Evolutionary conservation across 2,797 vertebrate species (phyloP).

Genomic region (Parauchenoglanis punctatus): DNA sequence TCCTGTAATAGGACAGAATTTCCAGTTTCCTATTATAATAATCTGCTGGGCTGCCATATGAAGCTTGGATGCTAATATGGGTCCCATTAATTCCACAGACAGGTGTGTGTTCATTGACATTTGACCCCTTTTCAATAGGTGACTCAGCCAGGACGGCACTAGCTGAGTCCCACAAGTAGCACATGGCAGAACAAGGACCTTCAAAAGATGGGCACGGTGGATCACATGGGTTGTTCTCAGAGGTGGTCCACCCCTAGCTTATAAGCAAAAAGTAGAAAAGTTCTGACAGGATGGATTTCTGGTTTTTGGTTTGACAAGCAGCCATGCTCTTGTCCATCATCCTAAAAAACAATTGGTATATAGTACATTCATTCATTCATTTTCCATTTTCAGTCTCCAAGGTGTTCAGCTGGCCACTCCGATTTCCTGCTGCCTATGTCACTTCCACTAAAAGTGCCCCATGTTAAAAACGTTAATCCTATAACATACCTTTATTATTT

Average conservation of each 20-base stretch:
- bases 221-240: neutral
- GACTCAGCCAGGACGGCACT: neutral
- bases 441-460: no score
- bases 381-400: no score
- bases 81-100: neutral
- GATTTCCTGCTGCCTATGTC: no score
- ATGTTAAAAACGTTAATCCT: no score
- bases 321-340: neutral
- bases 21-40: neutral
- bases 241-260: neutral
- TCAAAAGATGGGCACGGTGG: neutral
- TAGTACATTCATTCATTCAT: neutral
- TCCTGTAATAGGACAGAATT: neutral
- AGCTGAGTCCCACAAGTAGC: neutral
- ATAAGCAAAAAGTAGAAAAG: neutral
- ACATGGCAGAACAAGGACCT: neutral
- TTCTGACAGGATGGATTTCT: neutral
- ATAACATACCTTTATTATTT: no score
- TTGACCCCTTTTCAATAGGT: neutral
- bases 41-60: neutral
- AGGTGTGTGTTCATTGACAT: conserved; percentile 1
- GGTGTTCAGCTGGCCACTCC: no score
- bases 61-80: neutral
- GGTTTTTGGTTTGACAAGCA: neutral
- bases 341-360: neutral